phyloP scores from a whole-genome alignment of 2,888 invertebrate species.

The Schrankia costaestrigalis region DNA sequence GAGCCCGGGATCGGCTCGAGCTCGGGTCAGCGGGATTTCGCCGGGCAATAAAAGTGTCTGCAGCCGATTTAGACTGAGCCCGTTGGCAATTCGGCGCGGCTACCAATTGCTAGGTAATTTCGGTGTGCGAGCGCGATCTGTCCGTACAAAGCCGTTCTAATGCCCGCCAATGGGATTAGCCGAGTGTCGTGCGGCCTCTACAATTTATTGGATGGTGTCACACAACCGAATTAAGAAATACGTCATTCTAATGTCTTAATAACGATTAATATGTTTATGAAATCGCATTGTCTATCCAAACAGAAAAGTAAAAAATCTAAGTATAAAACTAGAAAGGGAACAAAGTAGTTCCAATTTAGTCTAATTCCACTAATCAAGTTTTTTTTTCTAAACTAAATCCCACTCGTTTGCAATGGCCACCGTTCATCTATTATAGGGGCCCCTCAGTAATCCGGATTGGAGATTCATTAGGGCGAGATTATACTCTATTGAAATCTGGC shows the following conservation, averaged over 20 bases:
- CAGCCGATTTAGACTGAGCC: conserved; percentile 80
- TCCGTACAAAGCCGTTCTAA: conserved; percentile 77
- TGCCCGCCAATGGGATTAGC: conserved; percentile 78
- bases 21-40: conserved; percentile 77
- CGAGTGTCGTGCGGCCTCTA: conserved; percentile 67
- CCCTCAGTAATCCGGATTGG: conserved; percentile 76
- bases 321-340: not conserved
- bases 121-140: conserved; percentile 75
- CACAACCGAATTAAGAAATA: conserved; percentile 53
- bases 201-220: conserved; percentile 73
- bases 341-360: conserved; percentile 14
- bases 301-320: not conserved
- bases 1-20: conserved; percentile 65
- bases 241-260: conserved; percentile 26
- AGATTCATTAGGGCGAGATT: conserved; percentile 81
- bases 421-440: conserved; percentile 65
- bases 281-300: conserved; percentile 6
- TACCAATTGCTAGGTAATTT: conserved; percentile 81
- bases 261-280: conserved; percentile 10
- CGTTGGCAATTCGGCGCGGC: conserved; percentile 72
- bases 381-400: conserved; percentile 71
- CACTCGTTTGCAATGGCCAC: conserved; percentile 62
- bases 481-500: conserved; percentile 80
- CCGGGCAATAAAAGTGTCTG: conserved; percentile 81
- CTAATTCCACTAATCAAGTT: conserved; percentile 62